phyloP scores from a whole-genome alignment of 2,797 vertebrate species.

The Hoplostethus atlanticus region DNA sequence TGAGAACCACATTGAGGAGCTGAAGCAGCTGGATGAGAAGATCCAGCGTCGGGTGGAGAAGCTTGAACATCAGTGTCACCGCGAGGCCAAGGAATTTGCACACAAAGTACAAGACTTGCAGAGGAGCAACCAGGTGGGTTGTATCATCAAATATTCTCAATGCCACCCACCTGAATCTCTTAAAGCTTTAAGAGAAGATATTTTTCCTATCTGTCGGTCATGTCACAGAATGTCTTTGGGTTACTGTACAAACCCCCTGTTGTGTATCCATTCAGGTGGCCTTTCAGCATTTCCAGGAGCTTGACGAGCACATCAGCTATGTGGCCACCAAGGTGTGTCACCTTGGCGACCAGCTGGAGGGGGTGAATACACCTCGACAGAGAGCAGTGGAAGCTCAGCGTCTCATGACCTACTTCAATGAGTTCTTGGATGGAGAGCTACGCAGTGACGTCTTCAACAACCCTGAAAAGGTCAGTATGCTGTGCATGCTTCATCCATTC shows the following conservation, averaged over 20 bases:
- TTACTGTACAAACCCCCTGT: neutral
- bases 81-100: constrained; percentile 98
- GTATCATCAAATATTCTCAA: neutral
- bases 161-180: neutral
- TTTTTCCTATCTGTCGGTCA: neutral
- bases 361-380: constrained; percentile 98
- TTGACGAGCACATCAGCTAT: constrained; percentile 99
- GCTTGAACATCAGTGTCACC: constrained; percentile 97
- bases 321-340: constrained; percentile 99
- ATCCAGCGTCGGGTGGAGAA: constrained; percentile 98
- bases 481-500: constrained; percentile 27
- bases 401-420: constrained; percentile 99
- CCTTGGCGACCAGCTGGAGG: constrained; percentile 98
- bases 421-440: constrained; percentile 98
- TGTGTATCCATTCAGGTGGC: constrained; percentile 88
- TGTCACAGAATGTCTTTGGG: neutral
- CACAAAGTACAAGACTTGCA: constrained; percentile 98
- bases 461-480: constrained; percentile 91
- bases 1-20: constrained; percentile 97
- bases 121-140: constrained; percentile 97
- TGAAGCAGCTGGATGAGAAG: constrained; percentile 97
- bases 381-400: constrained; percentile 98
- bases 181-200: neutral
- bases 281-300: constrained; percentile 99
- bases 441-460: constrained; percentile 99